Conservation (phyloP, 2,888 invertebrate genomes). For the Lissocephala sabroskyi region DNA sequence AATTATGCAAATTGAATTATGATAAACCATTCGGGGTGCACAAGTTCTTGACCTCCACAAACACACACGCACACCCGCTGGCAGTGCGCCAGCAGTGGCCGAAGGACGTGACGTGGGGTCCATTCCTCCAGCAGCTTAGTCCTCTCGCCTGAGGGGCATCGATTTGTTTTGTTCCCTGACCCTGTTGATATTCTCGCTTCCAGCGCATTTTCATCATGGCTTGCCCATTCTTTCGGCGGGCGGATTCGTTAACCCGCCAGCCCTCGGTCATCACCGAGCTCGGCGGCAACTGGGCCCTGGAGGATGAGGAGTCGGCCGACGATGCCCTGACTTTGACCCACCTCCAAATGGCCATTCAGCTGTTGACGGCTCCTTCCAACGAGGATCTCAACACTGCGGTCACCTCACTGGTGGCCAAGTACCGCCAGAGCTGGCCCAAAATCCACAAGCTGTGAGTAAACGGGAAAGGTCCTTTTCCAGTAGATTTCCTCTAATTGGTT, state of each 20-base stretch:
- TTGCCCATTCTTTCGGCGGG: conserved; percentile 71
- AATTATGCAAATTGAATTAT: conserved; percentile 17
- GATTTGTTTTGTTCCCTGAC: no score
- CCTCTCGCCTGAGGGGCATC: no score
- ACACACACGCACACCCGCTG: conserved; percentile 8
- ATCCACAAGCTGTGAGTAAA: conserved; percentile 69
- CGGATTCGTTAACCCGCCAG: conserved; percentile 69
- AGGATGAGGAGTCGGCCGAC: conserved; percentile 70
- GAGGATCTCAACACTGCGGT: conserved; percentile 80
- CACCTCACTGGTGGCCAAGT: conserved; percentile 78
- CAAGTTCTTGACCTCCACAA: conserved; percentile 34
- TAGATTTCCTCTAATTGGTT: neutral
- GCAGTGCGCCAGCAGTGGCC: conserved; percentile 24
- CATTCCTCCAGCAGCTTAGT: neutral
- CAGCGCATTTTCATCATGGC: conserved; percentile 70
- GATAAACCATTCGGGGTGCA: conserved; percentile 21
- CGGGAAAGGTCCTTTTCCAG: no score
- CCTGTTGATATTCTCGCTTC: no score
- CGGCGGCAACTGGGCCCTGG: conserved; percentile 67
- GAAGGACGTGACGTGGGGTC: conserved; percentile 5
- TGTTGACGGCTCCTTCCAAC: conserved; percentile 86
- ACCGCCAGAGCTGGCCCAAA: conserved; percentile 74
- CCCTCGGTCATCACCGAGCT: conserved; percentile 67
- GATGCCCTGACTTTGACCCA: conserved; percentile 78
- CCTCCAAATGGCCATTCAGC: conserved; percentile 84